phyloP scores from a whole-genome alignment of 2,113 vertebrate species.

The Hemiscyllium ocellatum region DNA sequence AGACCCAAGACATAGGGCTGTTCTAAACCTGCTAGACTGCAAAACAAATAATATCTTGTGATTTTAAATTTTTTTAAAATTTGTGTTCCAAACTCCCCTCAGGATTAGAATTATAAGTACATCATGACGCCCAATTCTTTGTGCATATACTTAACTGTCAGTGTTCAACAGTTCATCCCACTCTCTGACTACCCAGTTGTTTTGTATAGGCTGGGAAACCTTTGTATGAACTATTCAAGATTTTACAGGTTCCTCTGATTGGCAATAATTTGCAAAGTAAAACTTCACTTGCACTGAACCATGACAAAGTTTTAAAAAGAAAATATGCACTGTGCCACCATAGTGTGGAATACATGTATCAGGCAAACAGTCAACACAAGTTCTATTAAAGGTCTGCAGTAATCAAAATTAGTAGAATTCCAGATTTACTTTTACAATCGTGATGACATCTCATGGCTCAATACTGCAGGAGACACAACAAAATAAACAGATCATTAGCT shows the following conservation, averaged over 20 bases:
- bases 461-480: background rate
- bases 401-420: background rate
- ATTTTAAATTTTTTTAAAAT: background rate
- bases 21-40: too few species aligned
- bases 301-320: too few species aligned
- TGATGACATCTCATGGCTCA: background rate
- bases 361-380: background rate
- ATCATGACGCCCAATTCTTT: background rate
- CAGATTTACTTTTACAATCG: background rate
- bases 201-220: background rate
- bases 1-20: background rate
- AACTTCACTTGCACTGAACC: background rate
- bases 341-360: background rate
- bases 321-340: background rate
- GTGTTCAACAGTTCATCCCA: background rate
- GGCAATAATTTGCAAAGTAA: background rate
- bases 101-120: background rate
- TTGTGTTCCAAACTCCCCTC: background rate
- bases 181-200: background rate
- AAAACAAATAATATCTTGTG: background rate
- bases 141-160: background rate
- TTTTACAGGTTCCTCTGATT: background rate
- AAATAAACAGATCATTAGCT: background rate
- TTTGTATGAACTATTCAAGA: background rate
- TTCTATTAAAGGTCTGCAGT: background rate